These are phyloP conservation scores for Spialia ferax DNA, from an alignment of 2,888 invertebrate genomes.

Conservation along the genomic window DNA sequence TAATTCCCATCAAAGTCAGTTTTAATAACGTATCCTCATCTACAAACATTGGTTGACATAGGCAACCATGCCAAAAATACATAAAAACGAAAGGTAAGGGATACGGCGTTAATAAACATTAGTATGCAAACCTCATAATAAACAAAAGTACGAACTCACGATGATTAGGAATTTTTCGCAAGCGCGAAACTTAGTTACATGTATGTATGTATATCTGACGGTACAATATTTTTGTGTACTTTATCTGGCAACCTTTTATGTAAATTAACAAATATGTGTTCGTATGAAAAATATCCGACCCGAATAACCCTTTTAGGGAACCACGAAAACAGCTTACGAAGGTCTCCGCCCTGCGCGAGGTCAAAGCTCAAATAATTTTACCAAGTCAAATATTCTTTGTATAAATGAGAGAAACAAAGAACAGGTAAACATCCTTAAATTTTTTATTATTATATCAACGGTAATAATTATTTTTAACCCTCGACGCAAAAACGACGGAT, in stretches of 20 bases:
- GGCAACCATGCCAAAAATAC: slow-evolving; percentile 7
- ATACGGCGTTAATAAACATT: slow-evolving; percentile 14
- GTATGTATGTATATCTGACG: background rate
- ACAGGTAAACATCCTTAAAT: background rate
- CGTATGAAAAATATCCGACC: slow-evolving; percentile 33
- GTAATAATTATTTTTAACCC: too few relatives aligned
- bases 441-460: too few relatives aligned
- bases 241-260: slow-evolving; percentile 30
- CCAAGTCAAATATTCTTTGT: background rate
- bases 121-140: slow-evolving; percentile 14
- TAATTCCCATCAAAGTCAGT: background rate
- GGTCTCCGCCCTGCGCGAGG: background rate
- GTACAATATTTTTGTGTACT: slow-evolving; percentile 27
- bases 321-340: slow-evolving; percentile 31
- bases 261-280: slow-evolving; percentile 37
- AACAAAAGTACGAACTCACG: slow-evolving; percentile 17
- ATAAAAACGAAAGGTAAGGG: slow-evolving; percentile 17
- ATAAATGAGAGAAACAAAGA: background rate
- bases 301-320: slow-evolving; percentile 26
- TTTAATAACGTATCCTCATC: background rate
- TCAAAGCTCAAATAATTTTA: slow-evolving; percentile 18
- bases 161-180: slow-evolving; percentile 24
- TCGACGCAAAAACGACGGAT: too few relatives aligned
- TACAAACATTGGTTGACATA: background rate
- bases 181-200: background rate